Conservation (phyloP, 1,140 invertebrate genomes). For the Zophobas morio region DNA sequence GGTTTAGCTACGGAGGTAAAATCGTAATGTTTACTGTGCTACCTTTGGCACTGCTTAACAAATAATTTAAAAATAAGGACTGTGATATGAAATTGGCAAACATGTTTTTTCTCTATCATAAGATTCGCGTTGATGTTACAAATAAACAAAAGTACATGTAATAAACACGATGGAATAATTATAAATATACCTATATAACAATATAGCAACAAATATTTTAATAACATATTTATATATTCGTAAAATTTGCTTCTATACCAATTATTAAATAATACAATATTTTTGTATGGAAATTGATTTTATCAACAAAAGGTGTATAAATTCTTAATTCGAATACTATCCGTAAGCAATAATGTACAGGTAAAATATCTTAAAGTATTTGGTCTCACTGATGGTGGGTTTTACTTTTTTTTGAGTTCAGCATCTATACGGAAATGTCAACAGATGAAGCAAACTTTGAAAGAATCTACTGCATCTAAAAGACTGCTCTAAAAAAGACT, state of each 20-base stretch:
- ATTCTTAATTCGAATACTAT: slow-evolving; percentile 53
- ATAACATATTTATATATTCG: slow-evolving; percentile 56
- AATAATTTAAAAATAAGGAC: slow-evolving; percentile 33
- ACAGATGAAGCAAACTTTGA: slow-evolving; percentile 47
- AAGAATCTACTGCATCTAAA: slow-evolving; percentile 42
- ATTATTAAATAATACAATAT: slow-evolving; percentile 37
- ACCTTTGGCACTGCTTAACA: slow-evolving; percentile 36
- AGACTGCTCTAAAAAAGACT: slow-evolving; percentile 50
- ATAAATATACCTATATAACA: slow-evolving; percentile 61
- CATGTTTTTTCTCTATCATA: slow-evolving; percentile 33
- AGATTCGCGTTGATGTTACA: slow-evolving; percentile 18
- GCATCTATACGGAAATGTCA: slow-evolving; percentile 36
- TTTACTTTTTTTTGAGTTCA: slow-evolving; percentile 41
- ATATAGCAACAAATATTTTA: slow-evolving; percentile 63
- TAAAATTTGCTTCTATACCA: slow-evolving; percentile 56
- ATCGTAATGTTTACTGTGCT: slow-evolving; percentile 49
- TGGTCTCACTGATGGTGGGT: slow-evolving; percentile 59
- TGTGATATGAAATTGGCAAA: slow-evolving; percentile 55
- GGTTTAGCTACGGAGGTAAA: slow-evolving; percentile 59
- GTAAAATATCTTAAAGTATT: slow-evolving; percentile 59
- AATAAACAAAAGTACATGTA: slow-evolving; percentile 20
- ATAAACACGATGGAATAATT: slow-evolving; percentile 48
- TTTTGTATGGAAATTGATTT: slow-evolving; percentile 54
- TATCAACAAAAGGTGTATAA: slow-evolving; percentile 58
- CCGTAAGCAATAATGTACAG: slow-evolving; percentile 57